Base-by-base conservation (phyloP, 2,113 vertebrate species). In the Brachyistius frenatus region DNA sequence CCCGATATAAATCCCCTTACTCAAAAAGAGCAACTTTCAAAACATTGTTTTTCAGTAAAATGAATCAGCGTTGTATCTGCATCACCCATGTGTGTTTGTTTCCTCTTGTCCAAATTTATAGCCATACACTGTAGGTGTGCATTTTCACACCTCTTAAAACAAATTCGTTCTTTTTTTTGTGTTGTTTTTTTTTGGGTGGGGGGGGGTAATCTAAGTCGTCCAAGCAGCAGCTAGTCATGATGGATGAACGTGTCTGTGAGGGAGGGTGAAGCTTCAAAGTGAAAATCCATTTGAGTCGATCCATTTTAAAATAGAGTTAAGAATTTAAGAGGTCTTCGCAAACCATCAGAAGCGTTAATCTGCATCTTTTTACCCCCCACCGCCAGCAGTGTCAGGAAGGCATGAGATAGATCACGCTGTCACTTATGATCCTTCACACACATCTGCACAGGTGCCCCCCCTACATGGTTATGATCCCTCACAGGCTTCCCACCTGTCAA, bases 211-310 rank as follows among this genome's bases (percentile, higher is more conserved):
- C 78, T 35, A 23, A 69, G 15, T 15, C 5, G 10, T 54, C 23
- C 65, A 46, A 73, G 52, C 72, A 15, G 2, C 47, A 70, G 23
- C 32, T 44, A 41, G 35, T 53, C 14, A 49, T 80, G 74, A 75
- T 37, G 62, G 67, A 84, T 76, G 49, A 53, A 69, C 66, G 60
- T 47, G 10, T 47, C 14, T 37, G 67, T 35, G 61, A 62, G n/a
- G 57, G 23, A 68, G n/a, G 39, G 64, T 56, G 66, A 46, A 73
- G 57, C 61, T 77, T 85, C 76, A 74, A 78, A 81, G 75, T 15
- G 4, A 52, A 78, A 88, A 55, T 72, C 81, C 47, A 31, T 11
- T 23, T 23, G 23, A 23, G 2, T 67, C 55, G 65, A 68, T 44
- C 62, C 67, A 58, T 35, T 55, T 16, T 62, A 74, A 81, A 61